Evolutionary conservation across 2,113 vertebrate genomes (phyloP), one percentile per base, ranked within the genome.

Genomic region (Pedionomus torquatus): DNA sequence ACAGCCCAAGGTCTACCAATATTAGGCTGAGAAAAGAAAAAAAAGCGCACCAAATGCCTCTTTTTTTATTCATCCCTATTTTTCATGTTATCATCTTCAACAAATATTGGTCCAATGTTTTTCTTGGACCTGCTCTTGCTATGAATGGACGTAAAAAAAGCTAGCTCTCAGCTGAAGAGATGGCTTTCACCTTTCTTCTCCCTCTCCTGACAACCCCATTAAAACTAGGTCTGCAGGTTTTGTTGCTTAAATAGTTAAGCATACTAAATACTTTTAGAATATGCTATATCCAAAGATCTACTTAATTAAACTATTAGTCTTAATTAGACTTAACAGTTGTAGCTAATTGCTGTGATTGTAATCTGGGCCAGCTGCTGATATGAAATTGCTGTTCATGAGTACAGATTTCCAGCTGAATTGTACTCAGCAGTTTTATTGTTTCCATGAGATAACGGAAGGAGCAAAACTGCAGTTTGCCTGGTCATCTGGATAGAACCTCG

Each of bases 321-420:
- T 94, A 90, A 95, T 95, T 96, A 95, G 79, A 90, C 65, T 89
- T 82, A 90, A 89, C 57, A 84, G 46, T 60, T 58, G 49, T 39
- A 90, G 43, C 61, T 92, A 94, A 97, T 48, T 92, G 83, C 46
- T 89, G 48, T 65, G 76, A 94, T 43, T 66, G 46, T 69, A 91
- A 93, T 90, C 68, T 90, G 46, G 48, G 77, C 39, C 80, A 90
- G 71, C 30, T 82, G 84, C 49, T 83, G 39, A 88, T 83, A 89
- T 65, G 65, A 71, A 72, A 55, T 44, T 75, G 49, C 55, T 71
- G 21, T 58, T 68, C 35, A 52, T 11, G 26, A 69, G 49, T 31
- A 81, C 37, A 85, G 61, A 78, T 85, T 43, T 91, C 66, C 60
- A 94, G 48, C 20, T 82, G 35, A 81, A 74, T 33, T 81, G 66